phyloP scores from a whole-genome alignment of 64 coral and sea anemone genomes.

The Montipora sp. region DNA sequence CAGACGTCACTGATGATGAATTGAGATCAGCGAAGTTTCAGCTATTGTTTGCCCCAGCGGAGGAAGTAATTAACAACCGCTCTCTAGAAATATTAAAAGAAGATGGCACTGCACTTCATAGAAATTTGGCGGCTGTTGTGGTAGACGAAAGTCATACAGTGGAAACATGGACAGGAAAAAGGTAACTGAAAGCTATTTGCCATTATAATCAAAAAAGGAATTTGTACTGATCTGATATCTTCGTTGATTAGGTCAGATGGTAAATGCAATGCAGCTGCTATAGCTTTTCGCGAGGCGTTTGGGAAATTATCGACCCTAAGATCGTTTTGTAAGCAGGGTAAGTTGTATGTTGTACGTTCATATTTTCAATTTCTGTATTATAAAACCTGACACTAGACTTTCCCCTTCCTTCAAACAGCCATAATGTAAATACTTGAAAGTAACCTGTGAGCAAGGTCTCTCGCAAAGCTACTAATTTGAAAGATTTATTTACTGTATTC shows the following conservation, averaged over 20 bases:
- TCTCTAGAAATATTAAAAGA: not conserved
- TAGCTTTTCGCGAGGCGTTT: not conserved
- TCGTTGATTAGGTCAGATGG: not conserved
- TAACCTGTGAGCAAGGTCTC: too few relatives aligned
- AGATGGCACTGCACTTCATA: not conserved
- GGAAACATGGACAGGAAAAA: conserved; percentile 54
- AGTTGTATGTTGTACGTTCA: not conserved
- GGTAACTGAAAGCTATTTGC: not conserved
- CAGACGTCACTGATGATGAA: not conserved
- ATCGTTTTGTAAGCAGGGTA: not conserved
- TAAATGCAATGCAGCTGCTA: not conserved
- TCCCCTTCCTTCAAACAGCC: too few relatives aligned
- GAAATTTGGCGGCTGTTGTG: not conserved
- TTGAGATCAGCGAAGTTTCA: not conserved
- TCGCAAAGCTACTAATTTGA: too few relatives aligned
- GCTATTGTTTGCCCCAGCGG: not conserved
- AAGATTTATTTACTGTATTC: too few relatives aligned
- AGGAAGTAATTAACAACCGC: not conserved
- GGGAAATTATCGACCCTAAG: not conserved
- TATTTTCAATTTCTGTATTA: too few relatives aligned
- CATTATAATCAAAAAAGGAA: not conserved
- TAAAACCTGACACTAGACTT: too few relatives aligned
- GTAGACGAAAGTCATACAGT: conserved; percentile 48
- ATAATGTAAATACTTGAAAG: too few relatives aligned
- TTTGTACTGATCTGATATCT: not conserved